These are phyloP conservation scores for Cebus imitator DNA, from an alignment of 2,113 vertebrate genomes.

Conservation along the genomic window DNA sequence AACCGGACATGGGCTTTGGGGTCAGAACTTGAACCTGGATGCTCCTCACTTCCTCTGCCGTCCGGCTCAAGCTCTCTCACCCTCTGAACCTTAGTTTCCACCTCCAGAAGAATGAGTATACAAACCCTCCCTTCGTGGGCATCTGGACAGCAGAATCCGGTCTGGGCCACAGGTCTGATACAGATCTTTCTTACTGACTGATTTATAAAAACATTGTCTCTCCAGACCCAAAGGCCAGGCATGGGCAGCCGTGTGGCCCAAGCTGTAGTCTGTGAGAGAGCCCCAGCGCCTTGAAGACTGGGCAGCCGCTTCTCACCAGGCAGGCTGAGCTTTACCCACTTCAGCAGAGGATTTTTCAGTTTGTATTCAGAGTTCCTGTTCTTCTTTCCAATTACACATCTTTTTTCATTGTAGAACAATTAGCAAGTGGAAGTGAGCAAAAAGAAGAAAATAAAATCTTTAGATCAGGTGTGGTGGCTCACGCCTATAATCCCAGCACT, in stretches of 20 bases:
- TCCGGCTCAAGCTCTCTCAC: too few species aligned
- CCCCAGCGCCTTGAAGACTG: neutral
- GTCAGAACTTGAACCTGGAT: neutral
- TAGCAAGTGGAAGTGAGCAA: neutral
- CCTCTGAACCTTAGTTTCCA: neutral
- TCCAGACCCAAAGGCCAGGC: neutral
- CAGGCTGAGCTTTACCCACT: neutral
- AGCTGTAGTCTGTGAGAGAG: neutral
- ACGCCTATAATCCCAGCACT: too few species aligned
- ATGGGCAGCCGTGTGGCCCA: neutral
- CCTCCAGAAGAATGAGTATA: neutral
- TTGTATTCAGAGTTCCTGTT: neutral
- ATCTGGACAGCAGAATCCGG: too few species aligned
- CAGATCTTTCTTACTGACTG: neutral
- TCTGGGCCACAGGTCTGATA: neutral
- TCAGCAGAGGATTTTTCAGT: neutral
- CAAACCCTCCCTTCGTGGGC: neutral
- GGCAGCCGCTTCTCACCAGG: neutral
- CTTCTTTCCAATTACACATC: neutral
- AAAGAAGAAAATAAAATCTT: neutral
- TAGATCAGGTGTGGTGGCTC: too few species aligned
- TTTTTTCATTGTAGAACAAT: neutral
- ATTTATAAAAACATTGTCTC: neutral
- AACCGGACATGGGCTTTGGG: neutral
- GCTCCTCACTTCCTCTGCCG: neutral